Conservation (phyloP, 2,113 vertebrate species). For the Phodopus roborovskii region DNA sequence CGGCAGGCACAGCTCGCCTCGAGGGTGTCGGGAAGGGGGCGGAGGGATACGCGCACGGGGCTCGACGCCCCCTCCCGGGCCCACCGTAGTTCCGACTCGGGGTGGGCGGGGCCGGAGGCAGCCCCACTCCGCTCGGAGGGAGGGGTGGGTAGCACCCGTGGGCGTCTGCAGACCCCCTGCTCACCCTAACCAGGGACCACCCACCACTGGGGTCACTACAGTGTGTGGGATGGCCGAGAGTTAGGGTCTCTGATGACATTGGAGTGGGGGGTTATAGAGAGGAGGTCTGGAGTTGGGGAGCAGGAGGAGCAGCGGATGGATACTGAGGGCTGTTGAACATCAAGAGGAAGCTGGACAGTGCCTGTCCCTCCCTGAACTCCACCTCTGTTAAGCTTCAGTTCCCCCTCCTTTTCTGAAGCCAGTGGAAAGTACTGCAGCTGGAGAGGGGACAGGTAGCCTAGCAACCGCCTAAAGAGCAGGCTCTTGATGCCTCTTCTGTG, state of each 20-base stretch:
- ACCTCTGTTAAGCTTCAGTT: neutral
- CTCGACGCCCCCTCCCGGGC: constrained; percentile 31
- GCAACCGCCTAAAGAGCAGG: neutral
- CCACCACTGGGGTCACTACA: neutral
- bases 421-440: neutral
- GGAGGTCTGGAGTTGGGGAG: neutral
- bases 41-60: constrained; percentile 21
- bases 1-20: neutral
- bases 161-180: neutral
- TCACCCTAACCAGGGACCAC: neutral
- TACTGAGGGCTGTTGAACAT: neutral
- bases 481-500: neutral
- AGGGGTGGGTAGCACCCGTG: neutral
- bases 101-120: constrained; percentile 20
- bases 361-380: neutral
- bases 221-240: neutral
- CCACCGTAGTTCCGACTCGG: constrained; percentile 20
- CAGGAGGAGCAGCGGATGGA: constrained; percentile 43
- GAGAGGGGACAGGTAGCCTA: neutral
- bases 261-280: too few species aligned
- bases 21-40: constrained; percentile 48
- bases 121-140: too few species aligned
- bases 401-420: neutral
- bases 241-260: neutral
- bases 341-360: too few species aligned